Conservation (phyloP, 2,113 vertebrate genomes). For the Toxotes chatareus region DNA sequence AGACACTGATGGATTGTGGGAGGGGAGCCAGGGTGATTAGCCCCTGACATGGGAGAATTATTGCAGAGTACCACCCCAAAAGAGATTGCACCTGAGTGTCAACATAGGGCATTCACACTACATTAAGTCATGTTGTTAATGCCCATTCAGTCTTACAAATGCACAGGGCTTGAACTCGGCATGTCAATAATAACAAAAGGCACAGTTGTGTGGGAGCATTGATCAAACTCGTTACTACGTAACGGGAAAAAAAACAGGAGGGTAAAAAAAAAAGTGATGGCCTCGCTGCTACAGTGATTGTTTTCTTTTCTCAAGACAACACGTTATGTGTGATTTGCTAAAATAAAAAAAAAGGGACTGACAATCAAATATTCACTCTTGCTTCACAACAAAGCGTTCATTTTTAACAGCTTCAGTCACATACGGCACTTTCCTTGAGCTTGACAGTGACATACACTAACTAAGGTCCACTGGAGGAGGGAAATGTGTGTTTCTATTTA, state of each 20-base stretch:
- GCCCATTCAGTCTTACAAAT: constrained; percentile 9
- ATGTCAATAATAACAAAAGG: constrained; percentile 21
- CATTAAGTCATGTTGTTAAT: constrained; percentile 42
- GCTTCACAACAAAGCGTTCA: constrained; percentile 25
- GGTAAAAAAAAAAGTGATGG: background rate
- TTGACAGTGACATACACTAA: constrained; percentile 25
- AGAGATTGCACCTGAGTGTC: constrained; percentile 55
- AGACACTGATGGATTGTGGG: constrained; percentile 79
- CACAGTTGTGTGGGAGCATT: background rate
- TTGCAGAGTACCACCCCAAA: constrained; percentile 56
- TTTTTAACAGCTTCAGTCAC: constrained; percentile 38
- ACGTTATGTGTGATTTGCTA: background rate
- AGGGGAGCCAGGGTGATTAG: constrained; percentile 76
- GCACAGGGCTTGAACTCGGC: background rate
- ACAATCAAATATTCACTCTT: constrained; percentile 34
- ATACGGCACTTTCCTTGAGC: background rate
- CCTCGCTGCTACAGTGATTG: constrained; percentile 7
- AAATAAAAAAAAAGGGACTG: background rate
- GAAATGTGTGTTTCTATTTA: background rate
- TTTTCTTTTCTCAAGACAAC: background rate
- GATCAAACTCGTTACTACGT: background rate
- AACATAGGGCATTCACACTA: constrained; percentile 14
- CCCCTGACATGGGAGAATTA: constrained; percentile 68
- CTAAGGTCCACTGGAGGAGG: constrained; percentile 17
- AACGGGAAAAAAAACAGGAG: background rate